Base-by-base conservation (phyloP, 2,888 invertebrate species). In the Phyllotreta cruciferae region DNA sequence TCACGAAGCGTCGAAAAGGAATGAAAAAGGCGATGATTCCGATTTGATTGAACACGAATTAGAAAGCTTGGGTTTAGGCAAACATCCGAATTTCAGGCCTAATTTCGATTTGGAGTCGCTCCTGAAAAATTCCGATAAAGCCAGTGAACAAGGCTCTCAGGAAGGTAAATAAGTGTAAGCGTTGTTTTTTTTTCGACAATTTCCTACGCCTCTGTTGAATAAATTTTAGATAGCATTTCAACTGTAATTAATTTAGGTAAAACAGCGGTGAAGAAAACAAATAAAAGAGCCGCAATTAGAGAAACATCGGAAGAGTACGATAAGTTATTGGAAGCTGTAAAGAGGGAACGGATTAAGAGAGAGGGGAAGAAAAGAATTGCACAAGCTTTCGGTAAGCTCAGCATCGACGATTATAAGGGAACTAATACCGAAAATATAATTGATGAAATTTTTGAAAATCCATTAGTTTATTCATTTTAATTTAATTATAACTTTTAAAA, bases 391-490 rank as follows among this genome's bases (percentile, higher is more conserved):
- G 77, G 77, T 11, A 64, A 50, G 44, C 56, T 63, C 6, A 58
- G 39, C 6, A 37, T 44, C 6, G 62, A 62, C 50, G 63, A 66
- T 49, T 56, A 66, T 56, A 61, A 67, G 53, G 68, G 56, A 6
- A 36, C 60, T 41, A 38, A 57, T 37, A 13, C 42, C 4, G 49
- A 65, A 49, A 37, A 66, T 63, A 44, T 56, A 35, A 62, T 55
- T 54, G 49, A 70, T 35, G 69, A 71, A n/a, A 72, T 72, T 60
- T 78, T 75, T 60, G 79, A 79, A 69, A 66, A 75, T 39, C 78
- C 78, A 1, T 60, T 77, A 66, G 75, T 78, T 55, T 77, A 72
- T 73, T 76, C 74, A 66, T 69, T 77, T 69, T 74, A 73, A 61
- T 65, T 49, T 49, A 10, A 34, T n/a, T n/a, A n/a, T n/a, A n/a